Base-by-base conservation (phyloP, 2,797 vertebrate species). In the Margarornis squamiger region DNA sequence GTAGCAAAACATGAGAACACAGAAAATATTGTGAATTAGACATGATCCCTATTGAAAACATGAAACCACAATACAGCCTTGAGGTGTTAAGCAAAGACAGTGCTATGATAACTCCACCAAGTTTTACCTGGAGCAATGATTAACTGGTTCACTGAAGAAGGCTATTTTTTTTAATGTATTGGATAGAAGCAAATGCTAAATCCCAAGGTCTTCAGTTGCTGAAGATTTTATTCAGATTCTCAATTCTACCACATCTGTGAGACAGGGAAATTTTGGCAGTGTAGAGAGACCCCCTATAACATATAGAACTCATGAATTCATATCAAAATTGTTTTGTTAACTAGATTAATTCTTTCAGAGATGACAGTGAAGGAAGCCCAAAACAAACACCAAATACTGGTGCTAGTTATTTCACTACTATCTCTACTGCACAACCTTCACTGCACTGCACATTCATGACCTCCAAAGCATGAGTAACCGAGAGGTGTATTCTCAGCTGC, bases 191-290 rank as follows among this genome's bases (percentile, higher is more conserved):
- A 80, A 46, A 30, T 66, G 14, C 19, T 70, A 81, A 55, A 86
- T 66, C 75, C 5, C 7, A 7, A 15, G 2, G 29, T 90, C 27
- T 72, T 70, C 30, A 18, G 7, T 8, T 80, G 22, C 4, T 29
- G 43, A 86, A 38, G 32, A 45, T 52, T 81, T 73, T 79, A 41
- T 41, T 67, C 39, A 39, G 27, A 27, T 52, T 85, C 20, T 38
- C 26, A 55, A 9, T 36, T 62, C 29, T 43, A 23, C 17, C 9
- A 24, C 2, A 38, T 22, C 10, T 57, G 4, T 49, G 34, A 86
- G 18, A 48, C 6, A 7, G 1, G 4, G 15, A 11, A 24, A 22
- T n/a, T 55, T 12, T 12, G 3, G 7, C 3, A 39, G 1, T 30
- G 1, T 3, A 8, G 14, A 63, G 11, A 52, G 7, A 52, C 52